Base-by-base conservation (phyloP, 2,113 vertebrate species). In the Chroicocephalus ridibundus region DNA sequence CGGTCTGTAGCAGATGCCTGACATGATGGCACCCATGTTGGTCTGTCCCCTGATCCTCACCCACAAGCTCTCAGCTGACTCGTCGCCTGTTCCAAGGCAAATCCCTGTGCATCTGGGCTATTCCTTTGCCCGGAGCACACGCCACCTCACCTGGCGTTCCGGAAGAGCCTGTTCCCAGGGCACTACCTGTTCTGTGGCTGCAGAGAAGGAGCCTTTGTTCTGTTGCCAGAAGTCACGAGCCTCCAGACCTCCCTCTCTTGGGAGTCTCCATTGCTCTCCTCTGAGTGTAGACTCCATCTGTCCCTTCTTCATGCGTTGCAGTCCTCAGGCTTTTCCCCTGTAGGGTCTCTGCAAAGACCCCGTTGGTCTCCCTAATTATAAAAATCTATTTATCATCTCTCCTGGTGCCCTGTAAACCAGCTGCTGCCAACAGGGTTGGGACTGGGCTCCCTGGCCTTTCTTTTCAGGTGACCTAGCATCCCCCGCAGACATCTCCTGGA, bases 21-120 rank as follows among this genome's bases (percentile, higher is more conserved):
- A 32, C 21, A 0, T 3, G 3, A 15, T 51, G 44, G 42, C 40
- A n/a, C 40, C 49, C 6, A 0, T 1, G 0, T 40, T 66, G 20
- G 27, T 46, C 74, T 78, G 46, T 49, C 29, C 61, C 32, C 72
- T 84, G 64, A 8, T n/a, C 66, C 46, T 85, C 40, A 32, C 68
- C 71, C 32, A 7, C 32, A 12, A n/a, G 77, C 55, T 90, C 55
- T 85, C 71, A 62, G 29, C 40, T 78, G 70, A 32, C 64, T 47
- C 66, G 29, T 26, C 4, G 8, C 21, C 42, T 42, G 22, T n/a
- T 68, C 27, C 51, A 44, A 24, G 55, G 54, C 65, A 66, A 27
- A 57, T 13, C 82, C 51, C 64, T 34, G 40, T 32, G 32, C 47
- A 40, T 38, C 52, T 80, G 75, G 46, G 42, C 66, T 82, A 10